phyloP scores from a whole-genome alignment of 1,140 invertebrate species.

The Atta cephalotes region DNA sequence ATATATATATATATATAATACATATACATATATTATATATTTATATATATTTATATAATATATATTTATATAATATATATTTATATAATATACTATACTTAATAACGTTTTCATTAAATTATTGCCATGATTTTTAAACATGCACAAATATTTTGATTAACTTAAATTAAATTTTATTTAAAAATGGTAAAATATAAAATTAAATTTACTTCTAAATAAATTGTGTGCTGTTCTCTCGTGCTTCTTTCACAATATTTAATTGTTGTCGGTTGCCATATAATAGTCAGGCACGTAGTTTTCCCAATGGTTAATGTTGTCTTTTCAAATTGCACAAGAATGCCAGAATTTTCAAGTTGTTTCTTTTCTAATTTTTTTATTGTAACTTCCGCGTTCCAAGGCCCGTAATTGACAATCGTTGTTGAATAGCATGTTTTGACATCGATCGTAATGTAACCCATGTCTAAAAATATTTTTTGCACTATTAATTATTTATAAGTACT shows the following conservation, averaged over 20 bases:
- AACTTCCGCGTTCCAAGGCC: slow-evolving; percentile 75
- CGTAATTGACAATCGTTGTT: slow-evolving; percentile 81
- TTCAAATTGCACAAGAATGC: slow-evolving; percentile 77
- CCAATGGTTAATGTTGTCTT: slow-evolving; percentile 71
- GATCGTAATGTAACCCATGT: slow-evolving; percentile 82
- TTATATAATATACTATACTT: background rate
- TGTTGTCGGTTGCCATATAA: slow-evolving; percentile 77
- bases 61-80: no score
- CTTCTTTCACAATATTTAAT: slow-evolving; percentile 66
- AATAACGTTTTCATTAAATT: slow-evolving; percentile 26
- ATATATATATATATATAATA: background rate
- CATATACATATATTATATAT: no score
- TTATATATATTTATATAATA: no score
- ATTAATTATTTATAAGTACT: background rate
- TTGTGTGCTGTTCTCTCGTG: slow-evolving; percentile 70
- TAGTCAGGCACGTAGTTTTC: slow-evolving; percentile 72
- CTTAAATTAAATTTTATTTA: background rate
- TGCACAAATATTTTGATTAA: background rate
- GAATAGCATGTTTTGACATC: slow-evolving; percentile 77
- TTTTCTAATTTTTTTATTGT: slow-evolving; percentile 66
- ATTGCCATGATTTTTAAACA: background rate
- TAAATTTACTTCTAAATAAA: slow-evolving; percentile 78
- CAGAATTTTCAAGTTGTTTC: slow-evolving; percentile 68
- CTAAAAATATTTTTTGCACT: slow-evolving; percentile 45
- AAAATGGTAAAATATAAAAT: slow-evolving; percentile 5